Percentiles rank a stretch among this genome's conserved stretches.
phyloP scores from a whole-genome alignment of 2,888 invertebrate genomes.

The Marronus borbonicus region DNA sequence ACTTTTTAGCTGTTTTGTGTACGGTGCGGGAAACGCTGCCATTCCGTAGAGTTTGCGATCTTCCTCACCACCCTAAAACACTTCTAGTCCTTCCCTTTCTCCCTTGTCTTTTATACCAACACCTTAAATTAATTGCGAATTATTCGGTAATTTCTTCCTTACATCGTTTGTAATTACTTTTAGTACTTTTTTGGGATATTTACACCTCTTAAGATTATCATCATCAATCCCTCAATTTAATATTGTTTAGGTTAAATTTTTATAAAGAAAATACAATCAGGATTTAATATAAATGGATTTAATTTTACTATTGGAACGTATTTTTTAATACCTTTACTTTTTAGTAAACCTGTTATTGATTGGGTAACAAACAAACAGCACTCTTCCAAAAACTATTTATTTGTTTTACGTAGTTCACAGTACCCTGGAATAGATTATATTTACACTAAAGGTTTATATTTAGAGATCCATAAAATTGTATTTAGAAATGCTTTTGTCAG shows the following conservation, averaged over 20 bases:
- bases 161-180: conserved; percentile 33
- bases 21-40: conserved; percentile 23
- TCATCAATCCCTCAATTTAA: too few relatives aligned
- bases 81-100: background rate
- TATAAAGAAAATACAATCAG: conserved; percentile 1
- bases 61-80: background rate
- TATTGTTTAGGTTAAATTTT: background rate
- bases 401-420: conserved; percentile 10
- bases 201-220: background rate
- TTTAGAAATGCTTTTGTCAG: too few relatives aligned
- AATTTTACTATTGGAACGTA: background rate
- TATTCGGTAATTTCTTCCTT: conserved; percentile 53
- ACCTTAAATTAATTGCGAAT: conserved; percentile 53
- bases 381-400: background rate
- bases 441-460: conserved; percentile 1
- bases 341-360: conserved; percentile 30
- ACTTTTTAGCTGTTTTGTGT: conserved; percentile 50
- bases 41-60: conserved; percentile 12
- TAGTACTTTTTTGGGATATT: conserved; percentile 6
- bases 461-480: too few relatives aligned
- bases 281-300: conserved; percentile 2
- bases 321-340: background rate
- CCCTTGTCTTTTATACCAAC: conserved; percentile 29
- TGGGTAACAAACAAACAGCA: background rate
- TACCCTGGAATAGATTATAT: background rate